Percentiles rank a stretch among this genome's conserved stretches.
Conservation (phyloP, 2,888 invertebrate genomes). For the Eupeodes luniger region DNA sequence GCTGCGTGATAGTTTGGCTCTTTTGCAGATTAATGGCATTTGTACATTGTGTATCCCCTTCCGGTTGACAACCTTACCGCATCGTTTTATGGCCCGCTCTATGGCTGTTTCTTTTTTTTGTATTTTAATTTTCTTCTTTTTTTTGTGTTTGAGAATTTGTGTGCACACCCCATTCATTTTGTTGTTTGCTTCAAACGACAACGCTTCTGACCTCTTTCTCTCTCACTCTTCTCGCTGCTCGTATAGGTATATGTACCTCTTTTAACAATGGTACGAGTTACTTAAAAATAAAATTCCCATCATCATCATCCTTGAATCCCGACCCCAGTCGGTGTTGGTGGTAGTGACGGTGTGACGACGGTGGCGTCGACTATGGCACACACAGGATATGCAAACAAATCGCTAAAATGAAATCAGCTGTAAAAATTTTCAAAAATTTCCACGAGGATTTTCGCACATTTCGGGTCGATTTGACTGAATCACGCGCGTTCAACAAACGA, state of each 20-base stretch:
- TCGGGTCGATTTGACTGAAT: constrained; percentile 77
- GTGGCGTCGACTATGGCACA: constrained; percentile 5
- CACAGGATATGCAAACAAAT: constrained; percentile 78
- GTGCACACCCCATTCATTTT: constrained; percentile 56
- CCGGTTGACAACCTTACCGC: constrained; percentile 68
- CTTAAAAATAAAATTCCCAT: constrained; percentile 75
- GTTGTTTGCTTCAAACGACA: constrained; percentile 53
- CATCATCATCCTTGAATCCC: constrained; percentile 27
- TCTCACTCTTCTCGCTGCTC: not conserved
- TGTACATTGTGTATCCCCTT: constrained; percentile 77
- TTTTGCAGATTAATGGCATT: constrained; percentile 83
- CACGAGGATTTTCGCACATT: constrained; percentile 84
- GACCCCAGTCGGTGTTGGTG: constrained; percentile 38
- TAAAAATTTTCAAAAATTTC: constrained; percentile 84
- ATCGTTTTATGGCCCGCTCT: constrained; percentile 43
- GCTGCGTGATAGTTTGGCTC: constrained; percentile 83
- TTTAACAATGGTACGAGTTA: constrained; percentile 30
- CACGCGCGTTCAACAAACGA: constrained; percentile 58
- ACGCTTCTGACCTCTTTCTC: constrained; percentile 5
- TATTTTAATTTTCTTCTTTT: not conserved
- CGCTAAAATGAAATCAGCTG: constrained; percentile 83
- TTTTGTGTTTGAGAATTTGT: constrained; percentile 24
- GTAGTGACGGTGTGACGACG: not conserved
- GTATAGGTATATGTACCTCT: not conserved
- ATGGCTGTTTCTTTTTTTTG: constrained; percentile 8